phyloP scores from a whole-genome alignment of 2,888 invertebrate species.

The Nezara viridula region DNA sequence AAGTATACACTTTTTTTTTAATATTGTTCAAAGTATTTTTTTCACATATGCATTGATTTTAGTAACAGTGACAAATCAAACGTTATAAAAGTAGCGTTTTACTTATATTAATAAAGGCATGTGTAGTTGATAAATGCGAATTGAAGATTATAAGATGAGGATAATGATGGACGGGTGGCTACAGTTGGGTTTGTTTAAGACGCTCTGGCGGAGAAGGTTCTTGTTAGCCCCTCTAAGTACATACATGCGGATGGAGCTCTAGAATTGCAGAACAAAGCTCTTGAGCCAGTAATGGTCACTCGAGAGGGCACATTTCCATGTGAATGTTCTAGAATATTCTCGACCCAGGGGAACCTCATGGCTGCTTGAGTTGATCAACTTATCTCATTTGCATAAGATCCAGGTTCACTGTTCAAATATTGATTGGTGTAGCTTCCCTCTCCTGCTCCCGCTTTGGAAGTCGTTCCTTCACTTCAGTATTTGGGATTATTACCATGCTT shows the following conservation, averaged over 20 bases:
- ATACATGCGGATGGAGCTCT: background rate
- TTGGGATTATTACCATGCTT: background rate
- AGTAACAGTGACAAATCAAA: no score
- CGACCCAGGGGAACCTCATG: background rate
- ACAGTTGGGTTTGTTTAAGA: background rate
- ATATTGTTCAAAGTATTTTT: no score
- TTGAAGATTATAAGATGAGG: no score
- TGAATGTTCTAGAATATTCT: slow-evolving; percentile 22
- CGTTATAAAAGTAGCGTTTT: no score
- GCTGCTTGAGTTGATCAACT: background rate
- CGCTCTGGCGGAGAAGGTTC: background rate
- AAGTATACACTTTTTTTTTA: no score
- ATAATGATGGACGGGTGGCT: background rate
- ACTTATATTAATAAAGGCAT: no score
- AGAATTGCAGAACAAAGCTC: slow-evolving; percentile 32
- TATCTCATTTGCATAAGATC: slow-evolving; percentile 35
- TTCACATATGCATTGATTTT: no score
- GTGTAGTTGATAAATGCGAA: no score
- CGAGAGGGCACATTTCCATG: background rate
- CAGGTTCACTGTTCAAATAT: slow-evolving; percentile 38
- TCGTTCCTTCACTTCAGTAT: background rate
- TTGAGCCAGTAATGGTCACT: background rate
- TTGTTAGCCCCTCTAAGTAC: background rate
- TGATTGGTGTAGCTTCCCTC: background rate
- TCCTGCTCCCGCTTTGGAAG: background rate